A percentile compares a stretch with the other conserved stretches of the same genome.
Evolutionary conservation across 2,888 invertebrate species (phyloP).

Genomic region (Brenthis daphne): DNA sequence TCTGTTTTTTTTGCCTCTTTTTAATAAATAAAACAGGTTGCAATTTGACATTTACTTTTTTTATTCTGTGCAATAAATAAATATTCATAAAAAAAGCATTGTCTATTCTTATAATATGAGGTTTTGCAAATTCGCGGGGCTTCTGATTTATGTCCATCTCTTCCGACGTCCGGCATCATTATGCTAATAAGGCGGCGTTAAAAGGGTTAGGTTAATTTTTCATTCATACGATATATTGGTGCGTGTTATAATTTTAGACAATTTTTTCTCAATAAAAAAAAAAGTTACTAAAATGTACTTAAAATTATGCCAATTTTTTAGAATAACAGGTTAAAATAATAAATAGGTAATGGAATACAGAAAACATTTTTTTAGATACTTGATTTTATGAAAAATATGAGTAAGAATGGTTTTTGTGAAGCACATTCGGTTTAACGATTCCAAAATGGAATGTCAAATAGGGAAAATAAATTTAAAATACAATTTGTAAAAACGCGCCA

Average conservation of each 20-base stretch:
- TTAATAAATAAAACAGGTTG: conserved; percentile 1
- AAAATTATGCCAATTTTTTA: too few relatives aligned
- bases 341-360: too few relatives aligned
- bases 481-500: too few relatives aligned
- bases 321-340: too few relatives aligned
- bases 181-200: conserved; percentile 51
- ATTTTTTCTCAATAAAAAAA: not conserved
- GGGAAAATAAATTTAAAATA: too few relatives aligned
- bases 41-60: conserved; percentile 15
- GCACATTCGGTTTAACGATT: too few relatives aligned
- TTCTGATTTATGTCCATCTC: conserved; percentile 52
- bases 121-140: conserved; percentile 37
- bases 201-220: conserved; percentile 46
- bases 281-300: too few relatives aligned
- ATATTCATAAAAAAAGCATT: conserved; percentile 33
- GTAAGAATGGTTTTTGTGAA: too few relatives aligned
- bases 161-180: conserved; percentile 54
- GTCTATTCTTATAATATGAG: conserved; percentile 28
- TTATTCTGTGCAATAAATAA: conserved; percentile 21
- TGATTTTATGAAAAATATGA: too few relatives aligned
- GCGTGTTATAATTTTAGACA: conserved; percentile 17
- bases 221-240: conserved; percentile 42
- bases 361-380: not conserved
- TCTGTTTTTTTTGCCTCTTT: not conserved
- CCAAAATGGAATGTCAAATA: too few relatives aligned